Evolutionary conservation across 2,113 vertebrate genomes (phyloP).

Genomic region (Halichoerus grypus): DNA sequence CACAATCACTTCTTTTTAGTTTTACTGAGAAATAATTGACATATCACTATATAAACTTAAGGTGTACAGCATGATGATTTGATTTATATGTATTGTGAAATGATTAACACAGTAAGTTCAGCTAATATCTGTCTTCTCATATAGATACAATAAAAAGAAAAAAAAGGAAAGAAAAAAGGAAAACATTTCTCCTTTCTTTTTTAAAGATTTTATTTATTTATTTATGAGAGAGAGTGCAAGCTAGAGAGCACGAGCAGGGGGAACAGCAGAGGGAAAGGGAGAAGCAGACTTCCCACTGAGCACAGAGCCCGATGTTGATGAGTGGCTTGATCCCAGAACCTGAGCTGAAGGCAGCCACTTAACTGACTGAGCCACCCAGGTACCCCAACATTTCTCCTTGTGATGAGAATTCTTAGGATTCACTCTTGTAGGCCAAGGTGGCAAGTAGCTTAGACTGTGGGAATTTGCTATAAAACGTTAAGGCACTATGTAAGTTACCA

Average conservation of each 20-base stretch:
- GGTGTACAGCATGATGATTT: not conserved
- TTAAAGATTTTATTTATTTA: not conserved
- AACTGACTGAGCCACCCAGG: not conserved
- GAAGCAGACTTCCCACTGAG: not conserved
- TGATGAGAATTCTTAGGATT: not conserved
- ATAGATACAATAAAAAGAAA: not conserved
- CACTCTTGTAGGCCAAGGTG: not conserved
- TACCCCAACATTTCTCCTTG: not conserved
- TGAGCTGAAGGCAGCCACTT: not conserved
- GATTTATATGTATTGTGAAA: not conserved
- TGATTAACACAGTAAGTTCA: not conserved
- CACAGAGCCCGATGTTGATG: not conserved
- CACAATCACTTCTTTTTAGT: not conserved
- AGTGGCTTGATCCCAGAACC: not conserved
- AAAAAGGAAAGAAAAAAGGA: not conserved
- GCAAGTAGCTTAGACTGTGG: not conserved
- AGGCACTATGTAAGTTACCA: not conserved
- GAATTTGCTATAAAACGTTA: not conserved
- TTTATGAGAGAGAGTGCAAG: not conserved
- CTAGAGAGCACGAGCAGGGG: not conserved
- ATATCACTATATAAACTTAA: not conserved
- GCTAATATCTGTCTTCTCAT: not conserved
- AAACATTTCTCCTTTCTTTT: not conserved
- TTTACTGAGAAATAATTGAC: not conserved
- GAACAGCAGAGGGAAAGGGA: not conserved